Conservation (phyloP, 2,888 invertebrate genomes). For the Pseudoips prasinana region DNA sequence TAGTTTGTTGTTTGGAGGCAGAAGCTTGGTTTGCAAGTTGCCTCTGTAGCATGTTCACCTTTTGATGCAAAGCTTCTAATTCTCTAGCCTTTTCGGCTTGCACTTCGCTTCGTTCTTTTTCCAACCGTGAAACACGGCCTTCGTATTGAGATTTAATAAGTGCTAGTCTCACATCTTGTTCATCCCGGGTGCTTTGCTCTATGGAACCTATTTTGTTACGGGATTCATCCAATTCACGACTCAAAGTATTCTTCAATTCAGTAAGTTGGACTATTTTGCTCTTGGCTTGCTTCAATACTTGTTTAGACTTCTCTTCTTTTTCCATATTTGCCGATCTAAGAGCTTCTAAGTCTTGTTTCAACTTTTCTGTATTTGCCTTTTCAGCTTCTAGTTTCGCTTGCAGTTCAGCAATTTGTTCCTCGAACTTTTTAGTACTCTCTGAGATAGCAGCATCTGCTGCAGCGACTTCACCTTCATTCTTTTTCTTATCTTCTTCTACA, state of each 20-base stretch:
- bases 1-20: constrained; percentile 84
- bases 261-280: constrained; percentile 87
- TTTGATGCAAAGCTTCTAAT: constrained; percentile 87
- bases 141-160: constrained; percentile 87
- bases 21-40: constrained; percentile 87
- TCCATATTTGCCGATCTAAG: constrained; percentile 79
- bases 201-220: constrained; percentile 74
- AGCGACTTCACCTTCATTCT: constrained; percentile 78
- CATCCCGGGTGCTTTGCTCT: constrained; percentile 78
- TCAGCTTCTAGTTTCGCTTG: constrained; percentile 67
- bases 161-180: constrained; percentile 81
- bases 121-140: constrained; percentile 84
- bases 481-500: constrained; percentile 83
- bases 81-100: constrained; percentile 83
- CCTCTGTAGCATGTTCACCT: constrained; percentile 85
- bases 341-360: constrained; percentile 85
- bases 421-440: constrained; percentile 77
- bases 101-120: constrained; percentile 87
- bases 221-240: constrained; percentile 81
- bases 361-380: constrained; percentile 83
- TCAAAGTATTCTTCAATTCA: constrained; percentile 84
- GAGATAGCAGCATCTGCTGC: constrained; percentile 68
- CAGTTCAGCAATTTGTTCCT: constrained; percentile 68
- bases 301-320: constrained; percentile 85
- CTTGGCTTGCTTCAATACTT: constrained; percentile 87